Percentiles rank a stretch among this genome's conserved stretches.
These are phyloP conservation scores for Hypsopygia costalis DNA, from an alignment of 2,888 invertebrate genomes.

Conservation along the genomic window DNA sequence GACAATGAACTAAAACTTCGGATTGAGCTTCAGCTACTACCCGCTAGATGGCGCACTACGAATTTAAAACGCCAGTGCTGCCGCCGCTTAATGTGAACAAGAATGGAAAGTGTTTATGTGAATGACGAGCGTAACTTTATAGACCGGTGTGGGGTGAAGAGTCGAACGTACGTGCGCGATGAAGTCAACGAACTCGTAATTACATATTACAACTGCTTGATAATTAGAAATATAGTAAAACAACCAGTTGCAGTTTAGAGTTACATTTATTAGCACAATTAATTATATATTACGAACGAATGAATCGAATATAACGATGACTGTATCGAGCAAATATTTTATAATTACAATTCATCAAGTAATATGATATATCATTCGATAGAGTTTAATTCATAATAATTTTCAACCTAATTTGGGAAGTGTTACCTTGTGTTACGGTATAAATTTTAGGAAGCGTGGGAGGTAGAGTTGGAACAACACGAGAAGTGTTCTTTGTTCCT, in stretches of 20 bases:
- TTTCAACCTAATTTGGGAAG: no score
- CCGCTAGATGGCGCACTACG: constrained; percentile 54
- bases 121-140: constrained; percentile 62
- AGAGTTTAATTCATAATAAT: no score
- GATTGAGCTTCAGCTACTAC: constrained; percentile 57
- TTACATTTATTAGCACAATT: no score
- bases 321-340: no score
- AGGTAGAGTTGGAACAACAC: constrained; percentile 15
- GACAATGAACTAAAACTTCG: constrained; percentile 30
- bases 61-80: constrained; percentile 38
- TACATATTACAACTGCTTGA: constrained; percentile 30
- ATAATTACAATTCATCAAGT: no score
- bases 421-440: no score
- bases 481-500: constrained; percentile 59
- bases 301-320: no score
- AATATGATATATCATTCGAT: no score
- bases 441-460: no score
- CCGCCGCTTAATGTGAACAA: constrained; percentile 31
- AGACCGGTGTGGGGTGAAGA: constrained; percentile 45
- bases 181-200: constrained; percentile 64
- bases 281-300: no score
- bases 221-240: constrained; percentile 12
- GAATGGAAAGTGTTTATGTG: constrained; percentile 48
- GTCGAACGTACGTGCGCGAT: constrained; percentile 55
- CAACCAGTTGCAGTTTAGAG: not conserved